Base-by-base conservation (phyloP, 1,140 invertebrate species). In the Drosophila teissieri region DNA sequence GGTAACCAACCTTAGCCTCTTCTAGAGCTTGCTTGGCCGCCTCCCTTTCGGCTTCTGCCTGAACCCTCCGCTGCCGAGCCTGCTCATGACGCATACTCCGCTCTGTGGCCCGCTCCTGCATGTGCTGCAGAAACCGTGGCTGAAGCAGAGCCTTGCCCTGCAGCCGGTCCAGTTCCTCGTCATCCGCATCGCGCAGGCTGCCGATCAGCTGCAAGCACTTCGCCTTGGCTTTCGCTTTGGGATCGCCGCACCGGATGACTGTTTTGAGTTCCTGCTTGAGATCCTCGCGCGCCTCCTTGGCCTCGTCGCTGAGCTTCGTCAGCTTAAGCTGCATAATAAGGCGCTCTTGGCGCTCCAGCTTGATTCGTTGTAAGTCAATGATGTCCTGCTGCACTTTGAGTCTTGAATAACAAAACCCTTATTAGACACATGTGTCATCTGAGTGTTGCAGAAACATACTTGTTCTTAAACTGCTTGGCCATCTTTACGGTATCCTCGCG, bases 311-410 rank as follows among this genome's bases (percentile, higher is more conserved):
- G 22, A 95, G 93, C 82, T 94, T 95, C 34, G 94, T 94, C 31
- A 95, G 91, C 77, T 95, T 95, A 0, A 95, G 81, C 81, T 95
- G 93, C 88, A 94, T 94, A 55, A 95, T 95, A 2, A 95, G 60
- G 77, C 94, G 93, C 54, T 94, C 93, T 91, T 95, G 94, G 55
- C 95, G 93, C 69, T 95, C 93, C 60, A 95, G 80, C 91, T 95
- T 95, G 6, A 93, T 91, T 78, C 94, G 94, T 81, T 95, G 94
- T 10, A 94, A 68, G 36, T 94, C 93, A 44, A 95, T 95, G 40
- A 95, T 94, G 62, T 94, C 93, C 84, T 95, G 94, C 88, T 95
- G 95, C 14, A 94, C 92, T 80, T 94, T 94, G 19, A 94, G 94
- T 72, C 95, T 94, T 55, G 60, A 72, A 65, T 55, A 17, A 15